Evolutionary conservation across 2,888 invertebrate species (phyloP), one percentile per base, ranked within the genome.

Genomic region (Zeuzera pyrina): DNA sequence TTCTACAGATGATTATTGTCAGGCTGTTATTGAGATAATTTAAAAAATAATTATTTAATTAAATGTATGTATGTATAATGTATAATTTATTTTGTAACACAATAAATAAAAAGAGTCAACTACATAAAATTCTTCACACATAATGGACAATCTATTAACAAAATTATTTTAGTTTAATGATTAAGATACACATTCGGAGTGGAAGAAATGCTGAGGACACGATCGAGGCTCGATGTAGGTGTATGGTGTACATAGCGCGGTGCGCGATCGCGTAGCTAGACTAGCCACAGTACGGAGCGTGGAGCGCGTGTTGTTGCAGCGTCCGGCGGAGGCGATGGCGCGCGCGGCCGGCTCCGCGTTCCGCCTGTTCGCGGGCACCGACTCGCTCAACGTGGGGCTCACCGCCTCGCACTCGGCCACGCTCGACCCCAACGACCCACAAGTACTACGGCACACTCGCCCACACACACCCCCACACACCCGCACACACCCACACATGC

Each of bases 311-410:
- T 4, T 58, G 52, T 78, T 74, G 46, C 83, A 91, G 91, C 89
- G 88, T 71, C 90, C 91, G 59, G 91, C 91, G 63, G 91, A 91
- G 85, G 88, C 90, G 69, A 88, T 91, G 84, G 92, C 91, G 57
- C 86, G 92, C 68, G 90, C 91, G 55, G 91, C 91, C 41, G 92
- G 91, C 60, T 88, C 89, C 57, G 89, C 91, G 59, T 91, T 90
- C 86, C 88, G 92, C 42, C 88, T 92, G 77, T 88, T 91, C 62
- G 90, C 91, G 52, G 81, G 81, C 64, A 91, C 91, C 46, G 91
- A 91, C 85, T 89, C 88, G 67, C 86, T 90, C 57, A 89, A 89
- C 83, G 81, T 90, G 68, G 89, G 89, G 53, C 78, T 89, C 64
- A 87, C 88, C 64, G 88, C 89, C 67, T 79, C 86, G 41, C 81